Evolutionary conservation across 2,113 vertebrate genomes (phyloP).

Genomic region (Semicossyphus pulcher): DNA sequence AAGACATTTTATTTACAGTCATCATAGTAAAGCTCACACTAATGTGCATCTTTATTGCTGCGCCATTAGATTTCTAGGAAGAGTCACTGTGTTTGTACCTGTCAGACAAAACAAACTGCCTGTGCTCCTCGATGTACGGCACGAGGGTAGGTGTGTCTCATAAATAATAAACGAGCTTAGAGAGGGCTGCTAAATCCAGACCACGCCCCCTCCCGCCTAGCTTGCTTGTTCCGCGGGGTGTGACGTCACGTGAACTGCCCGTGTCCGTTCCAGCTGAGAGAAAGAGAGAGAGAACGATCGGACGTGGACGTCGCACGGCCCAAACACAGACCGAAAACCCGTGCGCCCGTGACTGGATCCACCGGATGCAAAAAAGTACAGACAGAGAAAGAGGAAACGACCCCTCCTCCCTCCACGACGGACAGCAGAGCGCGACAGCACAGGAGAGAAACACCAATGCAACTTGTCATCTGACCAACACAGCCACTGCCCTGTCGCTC

Average conservation of each 20-base stretch:
- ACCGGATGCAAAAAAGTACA: conserved; percentile 75
- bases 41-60: neutral
- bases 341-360: conserved; percentile 79
- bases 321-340: conserved; percentile 68
- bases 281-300: conserved; percentile 54
- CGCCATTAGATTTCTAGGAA: neutral
- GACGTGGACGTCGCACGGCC: conserved; percentile 71
- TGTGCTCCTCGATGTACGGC: conserved; percentile 65
- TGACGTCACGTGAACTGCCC: conserved; percentile 86
- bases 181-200: conserved; percentile 11
- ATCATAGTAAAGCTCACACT: neutral
- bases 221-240: conserved; percentile 60
- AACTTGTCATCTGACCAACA: conserved; percentile 80
- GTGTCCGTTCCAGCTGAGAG: conserved; percentile 86
- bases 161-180: conserved; percentile 71
- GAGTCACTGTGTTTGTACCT: conserved; percentile 19
- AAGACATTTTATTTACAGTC: neutral
- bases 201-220: conserved; percentile 39
- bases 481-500: conserved; percentile 52
- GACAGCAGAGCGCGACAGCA: conserved; percentile 71
- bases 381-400: conserved; percentile 73
- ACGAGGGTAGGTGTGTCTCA: conserved; percentile 78
- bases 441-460: conserved; percentile 74
- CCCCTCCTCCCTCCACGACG: conserved; percentile 45
- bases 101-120: conserved; percentile 64